A percentile compares a stretch with the other conserved stretches of the same genome.
Conservation (phyloP, 2,797 vertebrate genomes). For the Chrysocyon brachyurus region DNA sequence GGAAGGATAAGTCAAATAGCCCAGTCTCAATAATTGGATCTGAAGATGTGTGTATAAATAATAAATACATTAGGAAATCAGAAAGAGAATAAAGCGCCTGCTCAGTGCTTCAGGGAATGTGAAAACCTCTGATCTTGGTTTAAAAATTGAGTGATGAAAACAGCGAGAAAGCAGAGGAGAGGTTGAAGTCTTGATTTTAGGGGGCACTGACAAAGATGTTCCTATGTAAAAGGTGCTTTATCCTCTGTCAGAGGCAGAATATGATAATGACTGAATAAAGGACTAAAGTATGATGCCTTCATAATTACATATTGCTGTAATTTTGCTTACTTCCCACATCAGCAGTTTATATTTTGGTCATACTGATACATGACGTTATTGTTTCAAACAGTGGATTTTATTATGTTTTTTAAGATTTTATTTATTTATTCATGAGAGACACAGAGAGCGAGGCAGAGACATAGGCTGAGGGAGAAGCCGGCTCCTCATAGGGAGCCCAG, state of each 20-base stretch:
- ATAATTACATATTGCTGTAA: neutral
- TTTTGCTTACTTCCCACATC: neutral
- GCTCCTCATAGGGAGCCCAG: too few species aligned
- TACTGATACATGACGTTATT: neutral
- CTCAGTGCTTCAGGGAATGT: neutral
- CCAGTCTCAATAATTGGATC: neutral
- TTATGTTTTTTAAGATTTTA: too few species aligned
- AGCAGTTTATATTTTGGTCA: neutral
- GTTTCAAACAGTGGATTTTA: neutral
- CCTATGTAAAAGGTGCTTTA: neutral
- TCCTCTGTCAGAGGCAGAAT: neutral
- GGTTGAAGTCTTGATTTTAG: neutral
- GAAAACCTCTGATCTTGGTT: neutral
- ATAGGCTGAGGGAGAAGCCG: too few species aligned
- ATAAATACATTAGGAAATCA: neutral
- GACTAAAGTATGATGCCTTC: neutral
- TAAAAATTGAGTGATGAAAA: neutral
- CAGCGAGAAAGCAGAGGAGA: neutral
- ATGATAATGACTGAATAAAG: slow-evolving; percentile 23
- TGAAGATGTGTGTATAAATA: neutral
- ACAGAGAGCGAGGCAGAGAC: too few species aligned
- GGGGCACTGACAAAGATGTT: neutral
- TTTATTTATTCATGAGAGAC: too few species aligned
- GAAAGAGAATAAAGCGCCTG: neutral
- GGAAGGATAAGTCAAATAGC: neutral